These are phyloP conservation scores for Redunca redunca DNA, from an alignment of 2,113 vertebrate species.

Conservation along the genomic window DNA sequence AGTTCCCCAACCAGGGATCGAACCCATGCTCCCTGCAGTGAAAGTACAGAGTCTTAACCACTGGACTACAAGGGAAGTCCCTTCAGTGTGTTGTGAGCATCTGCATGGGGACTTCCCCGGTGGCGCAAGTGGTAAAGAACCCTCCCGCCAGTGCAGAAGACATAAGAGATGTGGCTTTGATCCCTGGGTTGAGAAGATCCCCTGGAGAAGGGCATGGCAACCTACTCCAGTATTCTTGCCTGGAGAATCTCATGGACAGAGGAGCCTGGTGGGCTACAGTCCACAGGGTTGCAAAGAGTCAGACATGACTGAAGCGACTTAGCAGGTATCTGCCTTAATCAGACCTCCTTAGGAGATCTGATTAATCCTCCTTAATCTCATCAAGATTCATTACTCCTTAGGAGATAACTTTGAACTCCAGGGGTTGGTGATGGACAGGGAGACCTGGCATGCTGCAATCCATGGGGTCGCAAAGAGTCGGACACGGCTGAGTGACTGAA, in stretches of 20 bases:
- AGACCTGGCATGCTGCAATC: too few relatives aligned
- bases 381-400: neutral
- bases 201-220: neutral
- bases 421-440: too few relatives aligned
- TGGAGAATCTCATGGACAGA: neutral
- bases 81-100: neutral
- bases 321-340: neutral
- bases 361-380: neutral
- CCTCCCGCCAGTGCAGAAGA: neutral
- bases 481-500: too few relatives aligned
- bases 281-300: neutral
- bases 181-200: neutral
- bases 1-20: neutral
- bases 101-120: neutral
- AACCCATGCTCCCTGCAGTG: neutral
- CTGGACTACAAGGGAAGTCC: neutral
- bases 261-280: neutral
- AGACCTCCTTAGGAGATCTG: neutral
- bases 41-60: neutral
- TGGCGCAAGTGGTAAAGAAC: neutral
- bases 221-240: neutral
- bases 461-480: too few relatives aligned
- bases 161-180: neutral
- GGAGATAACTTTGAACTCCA: neutral
- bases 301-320: neutral